phyloP scores from a whole-genome alignment of 2,113 vertebrate species.

The Dolichallabes microphthalmus region DNA sequence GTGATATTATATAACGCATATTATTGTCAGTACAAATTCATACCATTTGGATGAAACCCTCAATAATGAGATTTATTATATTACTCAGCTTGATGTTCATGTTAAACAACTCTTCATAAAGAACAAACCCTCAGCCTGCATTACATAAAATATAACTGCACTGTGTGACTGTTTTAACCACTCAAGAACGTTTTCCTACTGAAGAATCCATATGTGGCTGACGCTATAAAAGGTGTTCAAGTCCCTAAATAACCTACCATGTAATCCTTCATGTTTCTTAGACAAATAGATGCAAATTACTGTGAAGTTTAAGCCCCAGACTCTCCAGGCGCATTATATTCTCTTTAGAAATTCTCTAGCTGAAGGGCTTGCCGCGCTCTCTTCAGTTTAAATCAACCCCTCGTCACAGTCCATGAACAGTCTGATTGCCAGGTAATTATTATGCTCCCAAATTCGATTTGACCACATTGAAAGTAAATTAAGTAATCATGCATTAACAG shows the following conservation, averaged over 20 bases:
- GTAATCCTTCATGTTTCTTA: conserved; percentile 31
- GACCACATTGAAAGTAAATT: conserved; percentile 57
- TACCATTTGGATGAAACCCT: not conserved
- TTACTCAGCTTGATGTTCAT: not conserved
- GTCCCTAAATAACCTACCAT: conserved; percentile 13
- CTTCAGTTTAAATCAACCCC: conserved; percentile 55
- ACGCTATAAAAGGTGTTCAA: not conserved
- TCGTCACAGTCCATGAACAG: conserved; percentile 55
- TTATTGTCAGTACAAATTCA: not conserved
- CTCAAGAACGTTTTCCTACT: not conserved
- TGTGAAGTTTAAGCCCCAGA: conserved; percentile 32
- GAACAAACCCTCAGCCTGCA: not conserved
- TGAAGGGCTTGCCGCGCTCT: conserved; percentile 40
- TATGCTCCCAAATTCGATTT: conserved; percentile 51
- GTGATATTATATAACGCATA: not conserved
- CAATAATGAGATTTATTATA: not conserved
- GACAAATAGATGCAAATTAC: conserved; percentile 34
- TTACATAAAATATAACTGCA: not conserved
- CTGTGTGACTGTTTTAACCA: not conserved
- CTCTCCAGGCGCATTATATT: conserved; percentile 47
- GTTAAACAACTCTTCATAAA: not conserved
- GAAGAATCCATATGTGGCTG: conserved; percentile 7
- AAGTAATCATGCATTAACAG: conserved; percentile 56
- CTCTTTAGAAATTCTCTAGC: conserved; percentile 43
- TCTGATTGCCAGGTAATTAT: conserved; percentile 58